These are phyloP conservation scores for Drosophila heteroneura DNA, from an alignment of 2,888 invertebrate species.

Conservation along the genomic window DNA sequence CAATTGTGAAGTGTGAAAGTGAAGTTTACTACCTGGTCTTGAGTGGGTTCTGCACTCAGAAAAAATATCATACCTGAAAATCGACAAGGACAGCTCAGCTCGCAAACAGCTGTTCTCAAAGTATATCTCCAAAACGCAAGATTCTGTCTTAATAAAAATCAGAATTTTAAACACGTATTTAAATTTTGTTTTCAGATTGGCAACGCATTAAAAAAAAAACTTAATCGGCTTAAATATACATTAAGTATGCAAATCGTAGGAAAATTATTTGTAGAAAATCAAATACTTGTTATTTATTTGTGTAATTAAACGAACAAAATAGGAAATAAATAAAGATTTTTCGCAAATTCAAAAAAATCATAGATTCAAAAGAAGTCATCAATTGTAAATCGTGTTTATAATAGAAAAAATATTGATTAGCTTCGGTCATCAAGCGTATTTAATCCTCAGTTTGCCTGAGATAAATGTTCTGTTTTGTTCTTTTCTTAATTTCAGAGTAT, in stretches of 20 bases:
- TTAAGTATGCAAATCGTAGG: no score
- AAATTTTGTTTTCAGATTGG: no score
- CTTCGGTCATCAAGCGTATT: background rate
- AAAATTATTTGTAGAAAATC: no score
- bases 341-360: background rate
- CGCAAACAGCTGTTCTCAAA: no score
- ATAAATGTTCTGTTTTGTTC: background rate
- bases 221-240: no score
- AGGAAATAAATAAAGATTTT: background rate
- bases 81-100: background rate
- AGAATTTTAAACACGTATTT: no score
- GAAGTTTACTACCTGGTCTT: slow-evolving; percentile 76
- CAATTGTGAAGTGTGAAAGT: slow-evolving; percentile 52
- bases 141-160: no score
- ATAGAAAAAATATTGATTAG: background rate
- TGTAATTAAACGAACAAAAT: background rate
- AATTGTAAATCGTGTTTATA: accelerated
- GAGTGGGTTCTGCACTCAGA: slow-evolving; percentile 7
- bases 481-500: background rate
- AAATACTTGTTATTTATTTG: no score
- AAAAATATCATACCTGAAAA: background rate
- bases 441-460: background rate
- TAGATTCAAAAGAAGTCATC: background rate
- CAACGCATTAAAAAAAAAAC: no score
- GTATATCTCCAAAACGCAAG: no score